Evolutionary conservation across 2,888 invertebrate species (phyloP).

Genomic region (Adelphocoris suturalis): DNA sequence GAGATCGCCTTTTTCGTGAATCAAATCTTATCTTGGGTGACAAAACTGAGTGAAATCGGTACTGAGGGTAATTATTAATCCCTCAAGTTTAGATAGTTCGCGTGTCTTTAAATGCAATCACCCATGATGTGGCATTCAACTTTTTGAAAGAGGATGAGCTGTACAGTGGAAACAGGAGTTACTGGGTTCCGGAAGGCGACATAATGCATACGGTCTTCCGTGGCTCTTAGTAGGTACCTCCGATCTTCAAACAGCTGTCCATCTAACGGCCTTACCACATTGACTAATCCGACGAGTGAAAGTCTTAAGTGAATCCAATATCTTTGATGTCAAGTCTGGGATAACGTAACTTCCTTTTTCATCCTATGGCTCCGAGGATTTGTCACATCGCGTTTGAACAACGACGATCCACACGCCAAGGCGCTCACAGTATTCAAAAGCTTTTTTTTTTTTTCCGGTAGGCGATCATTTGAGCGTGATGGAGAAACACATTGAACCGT

Average conservation of each 20-base stretch:
- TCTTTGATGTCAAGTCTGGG: constrained; percentile 26
- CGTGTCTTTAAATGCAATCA: no score
- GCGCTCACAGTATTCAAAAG: neutral
- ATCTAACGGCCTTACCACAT: constrained; percentile 6
- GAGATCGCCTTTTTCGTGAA: no score
- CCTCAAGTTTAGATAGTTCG: no score
- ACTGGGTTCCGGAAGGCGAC: no score
- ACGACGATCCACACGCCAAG: neutral
- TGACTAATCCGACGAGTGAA: constrained; percentile 57
- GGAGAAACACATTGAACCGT: neutral
- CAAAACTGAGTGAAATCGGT: no score
- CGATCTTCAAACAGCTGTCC: constrained; percentile 37
- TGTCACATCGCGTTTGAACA: constrained; percentile 16
- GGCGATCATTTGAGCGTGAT: neutral
- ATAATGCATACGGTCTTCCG: no score
- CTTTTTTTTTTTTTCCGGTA: neutral
- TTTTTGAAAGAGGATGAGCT: no score
- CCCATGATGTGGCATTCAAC: no score
- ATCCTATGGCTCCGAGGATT: neutral
- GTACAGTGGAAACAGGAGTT: no score
- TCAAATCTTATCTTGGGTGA: no score
- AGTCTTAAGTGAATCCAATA: constrained; percentile 59
- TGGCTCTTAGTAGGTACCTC: no score
- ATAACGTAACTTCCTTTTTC: constrained; percentile 56
- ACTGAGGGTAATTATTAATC: no score